Conservation (phyloP, 2,797 vertebrate genomes). For the Atherinosoma microstoma region DNA sequence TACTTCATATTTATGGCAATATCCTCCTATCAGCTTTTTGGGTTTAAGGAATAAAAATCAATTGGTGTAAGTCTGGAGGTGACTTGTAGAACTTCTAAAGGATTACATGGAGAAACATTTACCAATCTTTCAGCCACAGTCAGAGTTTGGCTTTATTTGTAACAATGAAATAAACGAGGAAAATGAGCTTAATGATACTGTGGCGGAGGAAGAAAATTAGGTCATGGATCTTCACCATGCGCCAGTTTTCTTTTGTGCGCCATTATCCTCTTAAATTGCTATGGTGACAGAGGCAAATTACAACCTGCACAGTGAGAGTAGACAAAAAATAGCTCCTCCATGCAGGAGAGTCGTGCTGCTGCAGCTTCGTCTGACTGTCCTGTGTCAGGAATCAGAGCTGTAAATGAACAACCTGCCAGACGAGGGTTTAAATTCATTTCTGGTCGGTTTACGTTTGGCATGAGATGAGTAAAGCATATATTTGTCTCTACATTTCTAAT, state of each 20-base stretch:
- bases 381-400: conserved; percentile 9
- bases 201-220: conserved; percentile 25
- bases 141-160: neutral
- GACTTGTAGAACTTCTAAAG: conserved; percentile 40
- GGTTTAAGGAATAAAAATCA: conserved; percentile 22
- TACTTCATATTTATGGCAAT: conserved; percentile 5
- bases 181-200: conserved; percentile 38
- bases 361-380: neutral
- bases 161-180: conserved; percentile 31
- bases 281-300: conserved; percentile 69
- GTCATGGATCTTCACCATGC: conserved; percentile 46
- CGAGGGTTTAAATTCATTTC: too few species aligned
- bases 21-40: conserved; percentile 30
- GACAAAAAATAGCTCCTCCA: conserved; percentile 57
- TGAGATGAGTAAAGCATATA: too few species aligned
- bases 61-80: conserved; percentile 7
- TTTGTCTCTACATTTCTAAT: too few species aligned
- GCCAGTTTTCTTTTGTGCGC: conserved; percentile 39
- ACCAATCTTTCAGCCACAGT: neutral
- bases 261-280: conserved; percentile 62
- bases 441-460: too few species aligned
- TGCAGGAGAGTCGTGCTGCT: conserved; percentile 2
- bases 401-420: too few species aligned
- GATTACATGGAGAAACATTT: conserved; percentile 11
- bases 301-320: conserved; percentile 50